Conservation (phyloP, 2,888 invertebrate species). For the Chymomyza caudatula region DNA sequence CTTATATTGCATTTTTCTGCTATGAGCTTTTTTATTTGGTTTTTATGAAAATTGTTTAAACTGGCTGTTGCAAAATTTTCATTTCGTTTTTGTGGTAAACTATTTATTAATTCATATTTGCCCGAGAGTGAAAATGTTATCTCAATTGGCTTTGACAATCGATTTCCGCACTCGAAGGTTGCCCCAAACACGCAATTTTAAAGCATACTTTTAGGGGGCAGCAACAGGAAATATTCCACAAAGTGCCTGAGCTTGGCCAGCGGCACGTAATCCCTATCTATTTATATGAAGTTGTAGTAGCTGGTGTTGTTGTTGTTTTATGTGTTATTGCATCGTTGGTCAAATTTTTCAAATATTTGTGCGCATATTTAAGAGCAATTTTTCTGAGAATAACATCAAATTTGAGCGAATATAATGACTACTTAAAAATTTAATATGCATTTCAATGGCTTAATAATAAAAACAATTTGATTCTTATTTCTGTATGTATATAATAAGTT, state of each 20-base stretch:
- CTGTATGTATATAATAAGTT: background rate
- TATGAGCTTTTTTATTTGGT: background rate
- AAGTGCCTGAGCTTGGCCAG: background rate
- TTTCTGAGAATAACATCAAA: background rate
- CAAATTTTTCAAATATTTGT: background rate
- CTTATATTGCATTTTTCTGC: slow-evolving; percentile 24
- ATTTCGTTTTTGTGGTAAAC: background rate
- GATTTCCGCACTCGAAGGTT: slow-evolving; percentile 21
- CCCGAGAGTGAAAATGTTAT: background rate
- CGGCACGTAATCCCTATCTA: background rate
- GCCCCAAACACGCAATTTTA: slow-evolving; percentile 24
- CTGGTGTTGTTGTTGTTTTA: background rate
- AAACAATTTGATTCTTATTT: background rate
- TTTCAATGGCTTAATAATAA: background rate
- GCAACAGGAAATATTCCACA: slow-evolving; percentile 14
- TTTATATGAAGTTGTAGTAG: background rate
- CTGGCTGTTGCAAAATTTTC: background rate
- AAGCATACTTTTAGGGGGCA: slow-evolving; percentile 35
- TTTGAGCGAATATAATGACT: slow-evolving; percentile 36
- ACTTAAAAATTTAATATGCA: slow-evolving; percentile 17
- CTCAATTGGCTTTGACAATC: slow-evolving; percentile 25
- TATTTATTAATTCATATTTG: background rate
- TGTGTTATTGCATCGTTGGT: background rate
- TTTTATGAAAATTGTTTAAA: background rate
- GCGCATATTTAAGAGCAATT: background rate